Base-by-base conservation (phyloP, 1,140 invertebrate genomes). In the Adelges cooleyi region DNA sequence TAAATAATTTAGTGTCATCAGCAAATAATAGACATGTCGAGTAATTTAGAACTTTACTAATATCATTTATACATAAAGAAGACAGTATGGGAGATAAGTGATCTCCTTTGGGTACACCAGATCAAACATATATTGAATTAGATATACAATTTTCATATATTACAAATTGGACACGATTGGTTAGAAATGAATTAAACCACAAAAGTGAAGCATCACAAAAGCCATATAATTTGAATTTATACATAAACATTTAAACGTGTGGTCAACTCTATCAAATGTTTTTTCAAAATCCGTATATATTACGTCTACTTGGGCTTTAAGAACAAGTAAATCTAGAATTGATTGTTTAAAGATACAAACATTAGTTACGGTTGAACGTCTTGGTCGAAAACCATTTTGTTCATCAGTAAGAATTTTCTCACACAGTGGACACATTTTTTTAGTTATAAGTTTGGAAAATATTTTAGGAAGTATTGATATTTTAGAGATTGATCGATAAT, bases 1-100 rank as follows among this genome's bases (percentile, higher is more conserved):
- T 4, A 17, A 15, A 53, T 38, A 36, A 5, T 38, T 52, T 66
- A 17, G 0, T 36, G 22, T 52, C 2, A 53, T 65, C 71, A 17
- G 71, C 70, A 40, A 70, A 74, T 1, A 73, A 25, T n/a, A 73
- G 29, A 48, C 69, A 68, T 10, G 67, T 66, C 18, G 66, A 69
- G 22, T 66, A 3, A 36, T 25, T n/a, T 50, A n/a, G 5, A 25
- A 25, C 6, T 50, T 25, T 50, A 13, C 50, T 29, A 8, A 72
- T 69, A 65, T 74, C 71, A 68, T 72, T 72, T n/a, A 73, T 69
- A 44, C 70, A 71, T 15, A 74, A 17, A 8, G 67, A 42, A 67
- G 72, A 73, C 11, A 74, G 27, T 5, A 72, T 36, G 10, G 71
- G 70, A 17, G 67, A 71, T 2, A 74, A 18, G 17, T 72, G 66